Evolutionary conservation across 2,113 vertebrate genomes (phyloP).

Genomic region (Bos indicus): DNA sequence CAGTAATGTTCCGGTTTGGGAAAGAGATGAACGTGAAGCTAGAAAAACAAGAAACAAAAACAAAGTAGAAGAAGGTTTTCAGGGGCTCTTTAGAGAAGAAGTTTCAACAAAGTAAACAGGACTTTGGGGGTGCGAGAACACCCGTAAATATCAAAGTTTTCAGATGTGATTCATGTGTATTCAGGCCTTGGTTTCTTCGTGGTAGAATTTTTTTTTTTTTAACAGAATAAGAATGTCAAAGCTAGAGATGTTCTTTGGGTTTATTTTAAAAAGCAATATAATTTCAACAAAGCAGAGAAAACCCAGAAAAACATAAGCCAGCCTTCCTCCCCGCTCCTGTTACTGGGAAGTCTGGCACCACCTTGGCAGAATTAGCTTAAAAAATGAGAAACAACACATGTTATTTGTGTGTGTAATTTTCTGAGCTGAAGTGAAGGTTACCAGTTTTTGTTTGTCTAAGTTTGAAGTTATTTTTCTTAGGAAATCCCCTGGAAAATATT

Average conservation of each 20-base stretch:
- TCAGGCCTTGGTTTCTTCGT: not conserved
- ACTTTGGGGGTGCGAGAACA: not conserved
- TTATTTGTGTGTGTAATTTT: not conserved
- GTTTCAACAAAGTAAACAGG: not conserved
- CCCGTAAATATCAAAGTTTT: rapidly evolving
- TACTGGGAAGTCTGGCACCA: not conserved
- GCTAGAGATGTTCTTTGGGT: not conserved
- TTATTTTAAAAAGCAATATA: not conserved
- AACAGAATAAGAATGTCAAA: not conserved
- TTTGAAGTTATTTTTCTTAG: not conserved
- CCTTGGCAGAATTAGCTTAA: not conserved
- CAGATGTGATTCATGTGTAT: not conserved
- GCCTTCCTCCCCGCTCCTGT: not conserved
- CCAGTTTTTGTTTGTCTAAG: not conserved
- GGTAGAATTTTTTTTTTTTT: not conserved
- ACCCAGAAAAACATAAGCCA: not conserved
- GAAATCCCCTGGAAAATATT: not conserved
- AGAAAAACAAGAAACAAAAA: not conserved
- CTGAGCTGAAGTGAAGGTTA: not conserved
- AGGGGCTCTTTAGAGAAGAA: not conserved
- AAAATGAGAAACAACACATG: not conserved
- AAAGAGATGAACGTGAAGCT: not conserved
- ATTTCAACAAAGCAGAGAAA: not conserved
- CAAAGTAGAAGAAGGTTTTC: not conserved
- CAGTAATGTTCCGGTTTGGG: not conserved